Percentiles rank a stretch among this genome's conserved stretches.
Conservation (phyloP, 2,797 vertebrate species). For the Gymnocypris eckloni region DNA sequence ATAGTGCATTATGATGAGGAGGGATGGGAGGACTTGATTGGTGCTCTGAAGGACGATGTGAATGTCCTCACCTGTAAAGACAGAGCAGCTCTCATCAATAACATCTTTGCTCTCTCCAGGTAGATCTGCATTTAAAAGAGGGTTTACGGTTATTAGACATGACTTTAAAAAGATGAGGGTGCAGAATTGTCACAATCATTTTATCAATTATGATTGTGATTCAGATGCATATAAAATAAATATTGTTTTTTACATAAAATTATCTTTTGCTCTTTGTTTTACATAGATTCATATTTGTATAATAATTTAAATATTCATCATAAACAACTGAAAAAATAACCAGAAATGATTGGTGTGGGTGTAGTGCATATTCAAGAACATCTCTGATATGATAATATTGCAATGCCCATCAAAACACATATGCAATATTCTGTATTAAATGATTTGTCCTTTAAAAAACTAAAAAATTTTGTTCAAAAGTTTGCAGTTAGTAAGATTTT, state of each 20-base stretch:
- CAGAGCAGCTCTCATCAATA: slow-evolving; percentile 90
- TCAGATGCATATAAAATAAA: not conserved
- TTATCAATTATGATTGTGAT: not conserved
- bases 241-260: not conserved
- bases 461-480: not conserved
- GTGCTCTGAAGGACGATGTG: slow-evolving; percentile 76
- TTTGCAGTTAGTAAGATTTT: no score
- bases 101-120: slow-evolving; percentile 90
- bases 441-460: not conserved
- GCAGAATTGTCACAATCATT: not conserved
- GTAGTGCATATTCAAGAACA: not conserved
- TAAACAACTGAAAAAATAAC: not conserved
- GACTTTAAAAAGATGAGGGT: not conserved
- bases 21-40: slow-evolving; percentile 81
- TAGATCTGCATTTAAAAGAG: slow-evolving; percentile 62
- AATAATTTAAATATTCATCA: not conserved
- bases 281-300: not conserved
- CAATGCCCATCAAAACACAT: not conserved
- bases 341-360: not conserved
- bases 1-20: slow-evolving; percentile 86
- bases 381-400: not conserved
- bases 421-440: not conserved
- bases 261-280: not conserved
- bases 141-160: not conserved
- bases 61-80: slow-evolving; percentile 83